Percentiles rank a stretch among this genome's conserved stretches.
Conservation (phyloP, 2,113 vertebrate genomes). For the Pungitius pungitius region DNA sequence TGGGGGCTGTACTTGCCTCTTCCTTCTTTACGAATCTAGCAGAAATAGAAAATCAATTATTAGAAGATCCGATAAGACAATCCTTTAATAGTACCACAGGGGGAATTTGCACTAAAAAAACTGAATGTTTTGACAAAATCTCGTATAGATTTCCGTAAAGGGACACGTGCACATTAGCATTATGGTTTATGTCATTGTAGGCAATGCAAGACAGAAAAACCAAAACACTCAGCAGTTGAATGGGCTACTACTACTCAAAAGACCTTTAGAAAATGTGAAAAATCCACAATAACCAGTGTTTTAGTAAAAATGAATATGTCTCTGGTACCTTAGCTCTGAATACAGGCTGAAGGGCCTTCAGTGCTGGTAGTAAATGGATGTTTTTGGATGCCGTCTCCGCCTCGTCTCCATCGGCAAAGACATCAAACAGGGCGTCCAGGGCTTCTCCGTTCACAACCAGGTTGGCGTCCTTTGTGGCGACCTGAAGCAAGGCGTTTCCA, state of each 20-base stretch:
- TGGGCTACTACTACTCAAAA: neutral
- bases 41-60: neutral
- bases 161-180: neutral
- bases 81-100: no score
- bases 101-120: no score
- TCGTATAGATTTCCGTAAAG: neutral
- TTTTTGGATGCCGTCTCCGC: conserved; percentile 87
- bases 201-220: neutral
- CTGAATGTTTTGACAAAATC: neutral
- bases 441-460: conserved; percentile 93
- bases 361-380: conserved; percentile 85
- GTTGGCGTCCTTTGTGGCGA: conserved; percentile 86
- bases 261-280: neutral
- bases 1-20: conserved; percentile 86
- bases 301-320: neutral
- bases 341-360: conserved; percentile 91
- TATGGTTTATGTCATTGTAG: neutral
- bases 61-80: no score
- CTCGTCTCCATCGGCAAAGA: conserved; percentile 93
- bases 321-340: conserved; percentile 90
- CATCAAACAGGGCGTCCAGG: conserved; percentile 94
- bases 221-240: neutral
- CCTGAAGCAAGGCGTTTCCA: conserved; percentile 89
- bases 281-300: neutral
- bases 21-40: conserved; percentile 93